Base-by-base conservation (phyloP, 1,140 invertebrate genomes). In the Sarcophaga bullata region DNA sequence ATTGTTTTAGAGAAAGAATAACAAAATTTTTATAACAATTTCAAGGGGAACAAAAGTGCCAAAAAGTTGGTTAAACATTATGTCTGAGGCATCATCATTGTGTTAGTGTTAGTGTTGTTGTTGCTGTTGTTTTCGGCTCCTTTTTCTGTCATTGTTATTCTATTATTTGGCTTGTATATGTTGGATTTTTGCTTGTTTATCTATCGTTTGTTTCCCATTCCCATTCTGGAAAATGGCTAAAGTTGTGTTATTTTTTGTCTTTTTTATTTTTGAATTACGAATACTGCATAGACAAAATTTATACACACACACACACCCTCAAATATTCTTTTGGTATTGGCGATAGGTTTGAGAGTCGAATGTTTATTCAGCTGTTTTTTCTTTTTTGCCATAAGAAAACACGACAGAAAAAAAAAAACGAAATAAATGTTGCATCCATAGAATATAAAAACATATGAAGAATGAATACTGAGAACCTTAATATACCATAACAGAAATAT, bases 31-130 rank as follows among this genome's bases (percentile, higher is more conserved):
- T 58, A 7, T 58, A 19, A 68, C 0, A 17, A 68, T 17, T 68
- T 68, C 17, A 68, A 37, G 25, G 4, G 25, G 25, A 4, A 37
- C 3, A 68, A 68, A 68, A 68, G 17, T 68, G 62, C 62, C 62
- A 68, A 68, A 68, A 68, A 68, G n/a, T 68, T 68, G 19, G 62
- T 68, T 52, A 52, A 58, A 19, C 62, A 68, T 68, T 58, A 68
- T 68, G 62, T 68, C 62, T 68, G 62, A 68, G 62, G 62, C 10
- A 68, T 37, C 25, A 37, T 37, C 25, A 37, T 68, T 19, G n/a
- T 68, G n/a, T 68, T 68, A 2, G 25, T 37, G 25, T 1, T 37
- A 4, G 1, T 37, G 25, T 19, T 7, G n/a, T 68, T 68, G 62
- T 68, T 19, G 17, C 6, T 68, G 17, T 9, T 68, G 62, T 19